Conservation (phyloP, 1,140 invertebrate species). For the Neuroterus valhalla region DNA sequence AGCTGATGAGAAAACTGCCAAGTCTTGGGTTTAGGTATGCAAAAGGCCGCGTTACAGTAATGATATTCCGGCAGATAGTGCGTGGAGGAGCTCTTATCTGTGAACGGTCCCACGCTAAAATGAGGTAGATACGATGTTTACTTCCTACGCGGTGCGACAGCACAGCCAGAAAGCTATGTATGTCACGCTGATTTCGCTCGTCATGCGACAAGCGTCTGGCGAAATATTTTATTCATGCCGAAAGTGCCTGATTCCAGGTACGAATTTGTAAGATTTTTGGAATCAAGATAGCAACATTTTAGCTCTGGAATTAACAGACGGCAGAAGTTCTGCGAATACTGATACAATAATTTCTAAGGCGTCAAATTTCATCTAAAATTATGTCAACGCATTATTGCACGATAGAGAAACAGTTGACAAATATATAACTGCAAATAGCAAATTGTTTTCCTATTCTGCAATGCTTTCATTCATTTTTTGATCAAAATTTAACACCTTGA, state of each 20-base stretch:
- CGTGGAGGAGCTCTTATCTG: conserved; percentile 8
- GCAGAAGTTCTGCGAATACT: too few relatives aligned
- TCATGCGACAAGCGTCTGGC: conserved; percentile 28
- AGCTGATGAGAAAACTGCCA: background rate
- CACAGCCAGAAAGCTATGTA: background rate
- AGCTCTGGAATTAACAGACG: background rate
- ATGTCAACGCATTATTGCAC: too few relatives aligned
- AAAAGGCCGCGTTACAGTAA: conserved; percentile 23
- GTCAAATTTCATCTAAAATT: too few relatives aligned
- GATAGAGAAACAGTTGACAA: too few relatives aligned
- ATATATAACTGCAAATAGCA: too few relatives aligned
- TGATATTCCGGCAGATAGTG: conserved; percentile 25
- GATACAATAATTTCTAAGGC: too few relatives aligned
- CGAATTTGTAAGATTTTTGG: conserved; percentile 8
- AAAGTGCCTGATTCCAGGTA: conserved; percentile 22
- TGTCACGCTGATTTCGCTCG: conserved; percentile 33
- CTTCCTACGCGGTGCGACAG: conserved; percentile 8
- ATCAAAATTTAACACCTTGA: too few relatives aligned
- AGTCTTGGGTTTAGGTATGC: conserved; percentile 9
- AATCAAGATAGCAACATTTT: background rate
- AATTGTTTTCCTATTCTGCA: too few relatives aligned
- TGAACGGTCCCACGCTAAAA: conserved; percentile 6
- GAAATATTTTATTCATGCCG: conserved; percentile 36
- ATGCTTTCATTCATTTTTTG: too few relatives aligned
- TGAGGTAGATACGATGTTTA: conserved; percentile 24